A percentile compares a stretch with the other conserved stretches of the same genome.
These are phyloP conservation scores for Natator depressus DNA, from an alignment of 2,113 vertebrate genomes.

Conservation along the genomic window DNA sequence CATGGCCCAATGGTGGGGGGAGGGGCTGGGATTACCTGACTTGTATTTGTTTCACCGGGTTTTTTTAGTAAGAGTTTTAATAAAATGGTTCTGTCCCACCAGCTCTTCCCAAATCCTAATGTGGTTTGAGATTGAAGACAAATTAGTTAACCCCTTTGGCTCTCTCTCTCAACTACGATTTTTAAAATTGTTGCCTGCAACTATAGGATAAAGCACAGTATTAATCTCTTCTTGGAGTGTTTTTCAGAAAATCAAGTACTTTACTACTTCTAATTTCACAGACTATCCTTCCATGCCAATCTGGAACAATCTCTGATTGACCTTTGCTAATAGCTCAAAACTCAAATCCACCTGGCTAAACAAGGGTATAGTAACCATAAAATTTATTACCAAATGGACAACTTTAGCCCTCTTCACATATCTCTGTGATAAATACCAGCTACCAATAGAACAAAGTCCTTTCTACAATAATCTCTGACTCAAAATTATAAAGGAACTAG, in stretches of 20 bases:
- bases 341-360: neutral
- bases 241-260: neutral
- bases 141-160: neutral
- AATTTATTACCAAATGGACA: neutral
- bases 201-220: no score
- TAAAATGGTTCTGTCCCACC: neutral
- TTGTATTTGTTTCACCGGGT: neutral
- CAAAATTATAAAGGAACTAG: neutral
- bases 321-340: neutral
- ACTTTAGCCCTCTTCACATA: neutral
- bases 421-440: neutral
- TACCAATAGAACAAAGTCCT: neutral
- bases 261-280: neutral
- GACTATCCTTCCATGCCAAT: neutral
- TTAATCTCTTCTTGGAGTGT: neutral
- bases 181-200: neutral
- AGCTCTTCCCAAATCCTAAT: neutral
- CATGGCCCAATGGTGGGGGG: neutral
- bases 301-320: neutral
- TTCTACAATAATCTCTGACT: neutral
- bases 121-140: neutral
- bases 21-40: neutral
- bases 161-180: neutral
- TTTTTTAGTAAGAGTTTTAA: neutral
- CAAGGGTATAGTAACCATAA: neutral